phyloP scores from a whole-genome alignment of 2,888 invertebrate species.

The Philaethria dido region DNA sequence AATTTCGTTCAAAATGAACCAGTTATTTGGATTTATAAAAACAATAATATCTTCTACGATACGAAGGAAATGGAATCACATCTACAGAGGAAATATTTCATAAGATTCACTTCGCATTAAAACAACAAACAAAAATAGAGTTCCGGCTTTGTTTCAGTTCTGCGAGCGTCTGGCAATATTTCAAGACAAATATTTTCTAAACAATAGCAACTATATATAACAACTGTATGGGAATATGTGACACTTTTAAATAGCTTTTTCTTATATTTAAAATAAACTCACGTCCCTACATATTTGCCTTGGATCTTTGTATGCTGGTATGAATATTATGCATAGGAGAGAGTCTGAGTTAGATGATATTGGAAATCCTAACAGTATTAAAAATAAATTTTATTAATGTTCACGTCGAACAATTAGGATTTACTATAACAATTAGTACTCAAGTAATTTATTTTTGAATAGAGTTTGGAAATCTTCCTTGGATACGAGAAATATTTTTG shows the following conservation, averaged over 20 bases:
- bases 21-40: background rate
- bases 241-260: slow-evolving; percentile 16
- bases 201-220: slow-evolving; percentile 20
- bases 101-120: slow-evolving; percentile 7
- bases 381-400: too few relatives aligned
- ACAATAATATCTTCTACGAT: background rate
- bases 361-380: too few relatives aligned
- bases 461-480: too few relatives aligned
- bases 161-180: slow-evolving; percentile 19
- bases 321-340: background rate
- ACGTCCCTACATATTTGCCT: background rate
- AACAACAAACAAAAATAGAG: slow-evolving; percentile 15
- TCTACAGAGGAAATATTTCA: slow-evolving; percentile 3
- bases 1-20: background rate
- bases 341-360: background rate
- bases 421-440: too few relatives aligned
- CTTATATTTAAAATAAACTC: slow-evolving; percentile 6
- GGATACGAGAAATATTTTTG: too few relatives aligned
- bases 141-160: slow-evolving; percentile 16
- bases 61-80: background rate
- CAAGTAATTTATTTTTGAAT: too few relatives aligned
- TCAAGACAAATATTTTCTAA: slow-evolving; percentile 27
- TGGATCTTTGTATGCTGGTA: too few relatives aligned
- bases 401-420: too few relatives aligned
- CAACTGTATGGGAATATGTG: slow-evolving; percentile 13